Conservation (phyloP, 2,113 vertebrate species). For the Thalassoma bifasciatum region DNA sequence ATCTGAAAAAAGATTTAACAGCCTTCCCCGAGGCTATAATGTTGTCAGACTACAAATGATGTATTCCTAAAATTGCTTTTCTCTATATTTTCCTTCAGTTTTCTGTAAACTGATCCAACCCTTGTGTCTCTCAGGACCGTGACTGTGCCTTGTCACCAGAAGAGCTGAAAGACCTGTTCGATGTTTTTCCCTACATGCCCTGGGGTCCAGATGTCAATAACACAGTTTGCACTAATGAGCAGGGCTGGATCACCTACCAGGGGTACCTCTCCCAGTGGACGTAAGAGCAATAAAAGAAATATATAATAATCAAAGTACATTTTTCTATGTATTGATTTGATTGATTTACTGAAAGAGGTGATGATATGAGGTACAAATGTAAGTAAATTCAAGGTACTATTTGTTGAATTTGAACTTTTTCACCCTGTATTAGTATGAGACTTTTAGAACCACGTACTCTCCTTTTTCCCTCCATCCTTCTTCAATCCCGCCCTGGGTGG, state of each 20-base stretch:
- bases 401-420: background rate
- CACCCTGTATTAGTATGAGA: background rate
- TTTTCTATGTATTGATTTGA: too few relatives aligned
- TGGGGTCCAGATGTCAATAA: slow-evolving; percentile 98
- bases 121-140: slow-evolving; percentile 86
- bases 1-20: too few relatives aligned
- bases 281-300: slow-evolving; percentile 81
- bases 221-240: slow-evolving; percentile 94
- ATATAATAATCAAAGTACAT: too few relatives aligned
- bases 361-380: too few relatives aligned
- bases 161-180: slow-evolving; percentile 94
- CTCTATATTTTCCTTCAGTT: background rate
- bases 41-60: too few relatives aligned
- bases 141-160: slow-evolving; percentile 95
- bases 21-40: too few relatives aligned
- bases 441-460: too few relatives aligned
- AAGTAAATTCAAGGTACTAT: background rate
- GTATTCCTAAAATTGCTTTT: too few relatives aligned
- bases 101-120: background rate
- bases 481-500: too few relatives aligned
- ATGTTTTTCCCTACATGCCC: slow-evolving; percentile 97
- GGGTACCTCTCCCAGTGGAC: slow-evolving; percentile 99
- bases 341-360: too few relatives aligned
- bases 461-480: too few relatives aligned
- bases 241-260: slow-evolving; percentile 98